Evolutionary conservation across 2,797 vertebrate species (phyloP).

Genomic region (Momotus momota): DNA sequence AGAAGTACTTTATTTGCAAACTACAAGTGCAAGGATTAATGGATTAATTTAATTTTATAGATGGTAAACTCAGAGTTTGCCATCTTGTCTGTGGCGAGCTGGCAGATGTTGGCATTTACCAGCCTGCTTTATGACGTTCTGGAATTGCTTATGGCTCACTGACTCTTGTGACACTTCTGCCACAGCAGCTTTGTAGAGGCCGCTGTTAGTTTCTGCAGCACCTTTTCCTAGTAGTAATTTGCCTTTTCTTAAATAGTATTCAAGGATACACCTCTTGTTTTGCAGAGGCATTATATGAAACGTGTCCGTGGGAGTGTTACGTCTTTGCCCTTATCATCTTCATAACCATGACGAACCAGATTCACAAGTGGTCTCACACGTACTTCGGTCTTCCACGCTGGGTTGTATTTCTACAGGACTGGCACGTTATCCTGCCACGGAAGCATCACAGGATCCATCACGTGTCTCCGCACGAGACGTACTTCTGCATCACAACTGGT

Average conservation of each 20-base stretch:
- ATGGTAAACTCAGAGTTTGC: neutral
- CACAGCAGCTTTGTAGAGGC: neutral
- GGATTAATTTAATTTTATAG: neutral
- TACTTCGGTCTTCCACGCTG: conserved; percentile 94
- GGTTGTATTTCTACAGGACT: conserved; percentile 93
- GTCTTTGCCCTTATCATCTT: conserved; percentile 93
- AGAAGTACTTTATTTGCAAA: neutral
- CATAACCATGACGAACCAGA: conserved; percentile 97
- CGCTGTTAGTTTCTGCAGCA: neutral
- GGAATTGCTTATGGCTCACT: neutral
- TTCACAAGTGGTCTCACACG: conserved; percentile 99
- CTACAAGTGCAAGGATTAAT: neutral
- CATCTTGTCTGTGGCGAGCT: neutral
- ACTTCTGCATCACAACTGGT: conserved; percentile 99
- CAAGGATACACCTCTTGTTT: neutral
- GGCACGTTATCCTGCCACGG: conserved; percentile 92
- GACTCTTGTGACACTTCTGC: neutral
- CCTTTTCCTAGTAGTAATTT: neutral
- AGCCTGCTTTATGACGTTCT: neutral
- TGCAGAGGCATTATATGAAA: conserved; percentile 86
- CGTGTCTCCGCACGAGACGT: conserved; percentile 96
- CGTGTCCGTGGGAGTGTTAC: conserved; percentile 93
- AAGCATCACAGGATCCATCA: conserved; percentile 98
- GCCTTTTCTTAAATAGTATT: neutral
- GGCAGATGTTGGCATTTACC: neutral